Evolutionary conservation across 2,888 invertebrate genomes (phyloP).

Genomic region (Spilosoma lubricipeda): DNA sequence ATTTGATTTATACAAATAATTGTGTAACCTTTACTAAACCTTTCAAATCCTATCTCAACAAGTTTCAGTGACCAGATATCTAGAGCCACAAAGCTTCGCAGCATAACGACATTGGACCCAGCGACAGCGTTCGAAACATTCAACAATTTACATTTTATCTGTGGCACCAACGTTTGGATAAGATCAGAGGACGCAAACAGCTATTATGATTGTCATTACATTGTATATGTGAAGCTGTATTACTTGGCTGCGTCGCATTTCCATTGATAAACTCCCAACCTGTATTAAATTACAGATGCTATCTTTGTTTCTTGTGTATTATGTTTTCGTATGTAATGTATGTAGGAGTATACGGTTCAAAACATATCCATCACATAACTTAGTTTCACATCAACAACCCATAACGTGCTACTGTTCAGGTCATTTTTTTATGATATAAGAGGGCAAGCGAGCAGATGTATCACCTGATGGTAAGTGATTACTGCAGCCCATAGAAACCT

Average conservation of each 20-base stretch:
- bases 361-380: too few species aligned
- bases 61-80: slow-evolving; percentile 1
- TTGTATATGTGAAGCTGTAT: slow-evolving; percentile 4
- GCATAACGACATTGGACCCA: not conserved
- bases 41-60: not conserved
- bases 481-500: too few species aligned
- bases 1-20: not conserved
- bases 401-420: too few species aligned
- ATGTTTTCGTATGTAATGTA: not conserved
- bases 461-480: too few species aligned
- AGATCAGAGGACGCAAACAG: not conserved
- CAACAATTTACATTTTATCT: slow-evolving; percentile 13
- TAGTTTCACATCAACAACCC: too few species aligned
- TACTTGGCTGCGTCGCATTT: slow-evolving; percentile 1
- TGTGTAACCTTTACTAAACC: not conserved
- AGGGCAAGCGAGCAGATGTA: too few species aligned
- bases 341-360: too few species aligned
- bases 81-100: not conserved
- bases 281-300: slow-evolving; percentile 12
- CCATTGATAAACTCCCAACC: slow-evolving; percentile 8
- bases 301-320: slow-evolving; percentile 2
- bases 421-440: too few species aligned
- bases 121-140: not conserved
- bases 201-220: slow-evolving; percentile 12
- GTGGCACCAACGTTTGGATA: not conserved